Base-by-base conservation (phyloP, 2,113 vertebrate genomes). In the Ibidorhyncha struthersii region DNA sequence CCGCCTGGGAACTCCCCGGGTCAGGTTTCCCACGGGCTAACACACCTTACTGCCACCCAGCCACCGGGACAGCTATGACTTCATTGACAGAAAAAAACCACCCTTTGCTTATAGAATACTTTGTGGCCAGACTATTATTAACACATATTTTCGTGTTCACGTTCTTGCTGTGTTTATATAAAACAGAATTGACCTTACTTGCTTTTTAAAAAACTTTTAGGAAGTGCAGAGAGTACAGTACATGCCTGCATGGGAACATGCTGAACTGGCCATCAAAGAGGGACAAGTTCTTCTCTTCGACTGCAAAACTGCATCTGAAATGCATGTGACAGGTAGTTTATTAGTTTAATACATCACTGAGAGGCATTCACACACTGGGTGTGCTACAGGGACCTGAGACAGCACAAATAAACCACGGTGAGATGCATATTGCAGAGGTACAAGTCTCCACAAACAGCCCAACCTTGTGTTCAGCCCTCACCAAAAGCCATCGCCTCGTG, bases 1-100 rank as follows among this genome's bases (percentile, higher is more conserved):
- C 41, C 76, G 81, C 81, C 93, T 98, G 97, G 93, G 96, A 98
- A 97, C 93, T 71, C 20, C 32, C 58, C 4, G 0, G 58, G 83
- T 59, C 89, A 59, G 72, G 73, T 94, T 98, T 98, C 97, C 97
- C 97, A 97, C 62, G 52, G 85, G 52, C 61, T 88, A 89, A 8
- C 90, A 90, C 95, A 96, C 86, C 93, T 96, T 76, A 11, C 30
- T 90, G 90, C 78, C 91, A 96, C 73, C 82, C 82, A 76, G 80
- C 79, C 96, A 88, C 73, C 0, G 9, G 27, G 78, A 93, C 89
- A 95, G 89, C 82, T 12, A 34, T 0, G 1, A 43, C 88, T 87
- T 26, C 9, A 0, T 25, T 78, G 93, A 41, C 81, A 88, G 81
- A 14, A 70, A 47, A 93, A 95, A 81, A 89, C 10, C 56, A 76